Conservation (phyloP, 2,797 vertebrate species). For the Sebastes ruberrimus region DNA sequence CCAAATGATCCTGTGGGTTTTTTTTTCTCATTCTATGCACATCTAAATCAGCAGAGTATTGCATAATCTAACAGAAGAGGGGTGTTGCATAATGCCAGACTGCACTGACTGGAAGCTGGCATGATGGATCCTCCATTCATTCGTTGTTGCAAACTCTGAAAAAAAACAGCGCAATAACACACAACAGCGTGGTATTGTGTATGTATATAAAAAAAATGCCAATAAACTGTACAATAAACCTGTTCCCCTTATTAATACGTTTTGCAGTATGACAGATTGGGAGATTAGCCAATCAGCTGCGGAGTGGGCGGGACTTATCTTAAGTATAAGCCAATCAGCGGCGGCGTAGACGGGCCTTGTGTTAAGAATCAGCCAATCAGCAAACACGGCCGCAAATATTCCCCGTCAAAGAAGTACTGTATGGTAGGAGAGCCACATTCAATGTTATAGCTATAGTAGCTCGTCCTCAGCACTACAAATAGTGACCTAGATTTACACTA, state of each 20-base stretch:
- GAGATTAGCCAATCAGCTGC: not conserved
- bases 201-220: not conserved
- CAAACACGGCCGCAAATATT: slow-evolving; percentile 21
- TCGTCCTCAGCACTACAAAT: not conserved
- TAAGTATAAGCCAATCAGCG: not conserved
- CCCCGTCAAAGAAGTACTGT: not conserved
- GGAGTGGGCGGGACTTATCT: slow-evolving; percentile 34
- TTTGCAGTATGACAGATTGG: slow-evolving; percentile 7
- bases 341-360: slow-evolving; percentile 39
- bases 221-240: not conserved
- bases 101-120: not conserved
- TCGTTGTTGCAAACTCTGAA: not conserved
- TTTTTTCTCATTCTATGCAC: slow-evolving; percentile 45
- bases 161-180: not conserved
- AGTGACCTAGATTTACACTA: slow-evolving; percentile 21
- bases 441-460: not conserved
- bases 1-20: not conserved
- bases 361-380: slow-evolving; percentile 30
- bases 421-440: not conserved
- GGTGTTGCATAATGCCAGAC: slow-evolving; percentile 60
- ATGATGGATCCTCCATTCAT: not conserved
- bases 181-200: accelerated
- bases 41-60: slow-evolving; percentile 32
- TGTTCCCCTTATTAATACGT: not conserved
- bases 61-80: slow-evolving; percentile 57